Base-by-base conservation (phyloP, 64 coral and sea anemone genomes). In the Dendrophyllia cribrosa region DNA sequence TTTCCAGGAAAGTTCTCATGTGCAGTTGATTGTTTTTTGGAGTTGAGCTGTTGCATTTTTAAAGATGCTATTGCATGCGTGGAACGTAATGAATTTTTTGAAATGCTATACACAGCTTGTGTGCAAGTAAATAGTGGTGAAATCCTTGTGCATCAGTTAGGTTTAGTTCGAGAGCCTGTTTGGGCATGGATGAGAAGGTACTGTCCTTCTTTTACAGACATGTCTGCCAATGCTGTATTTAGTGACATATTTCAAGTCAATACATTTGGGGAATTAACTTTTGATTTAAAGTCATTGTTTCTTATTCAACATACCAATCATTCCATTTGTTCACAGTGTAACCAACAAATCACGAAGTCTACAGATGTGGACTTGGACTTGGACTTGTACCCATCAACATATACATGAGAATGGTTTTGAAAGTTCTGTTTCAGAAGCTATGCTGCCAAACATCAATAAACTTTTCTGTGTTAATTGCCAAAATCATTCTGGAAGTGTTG, bases 361-460 rank as follows among this genome's bases (percentile, higher is more conserved):
- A 82, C 78, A 58, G 56, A 43, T 59, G 45, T 82, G 56, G 20
- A n/a, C n/a, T n/a, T 82, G 51, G 78, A 55, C 49, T 49, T 82
- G 12, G 51, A 76, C 23, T 55, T 82, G n/a, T 9, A 82, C 78
- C 17, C 56, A 53, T 62, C 20, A 82, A 82, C 14, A 59, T 58
- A n/a, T 56, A 16, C 50, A 56, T 59, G 7, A 49, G 45, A 86
- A 17, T 86, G 53, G 53, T 56, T 56, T 86, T 70, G 62, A 86
- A 86, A 86, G 53, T 51, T 69, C 44, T 86, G 83, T 86, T 72
- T 86, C 45, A 6, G 83, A 86, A n/a, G n/a, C n/a, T n/a, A n/a
- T n/a, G n/a, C n/a, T n/a, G n/a, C n/a, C n/a, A n/a, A n/a, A n/a
- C n/a, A 72, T 60, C 83, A 26, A 51, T 72, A 68, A 49, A 70